phyloP scores from a whole-genome alignment of 2,797 vertebrate species.

The Halcyon smyrnensis region DNA sequence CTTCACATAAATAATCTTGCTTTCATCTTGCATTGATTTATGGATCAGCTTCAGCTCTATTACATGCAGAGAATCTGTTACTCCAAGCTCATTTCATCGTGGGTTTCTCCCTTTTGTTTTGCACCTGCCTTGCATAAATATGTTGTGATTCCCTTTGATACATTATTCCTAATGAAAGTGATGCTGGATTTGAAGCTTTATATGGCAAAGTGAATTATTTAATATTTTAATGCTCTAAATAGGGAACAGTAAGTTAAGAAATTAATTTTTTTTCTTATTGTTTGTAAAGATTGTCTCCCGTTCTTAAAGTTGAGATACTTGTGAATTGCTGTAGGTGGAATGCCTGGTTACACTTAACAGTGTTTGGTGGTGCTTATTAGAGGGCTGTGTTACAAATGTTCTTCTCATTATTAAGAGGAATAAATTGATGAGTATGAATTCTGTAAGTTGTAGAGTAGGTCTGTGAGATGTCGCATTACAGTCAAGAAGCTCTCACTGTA shows the following conservation, averaged over 20 bases:
- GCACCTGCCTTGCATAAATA: conserved; percentile 70
- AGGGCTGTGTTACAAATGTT: neutral
- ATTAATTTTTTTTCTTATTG: neutral
- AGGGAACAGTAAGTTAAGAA: neutral
- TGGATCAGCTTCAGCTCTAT: conserved; percentile 64
- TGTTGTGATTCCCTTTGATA: conserved; percentile 34
- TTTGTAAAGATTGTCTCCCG: neutral
- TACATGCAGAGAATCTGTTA: conserved; percentile 59
- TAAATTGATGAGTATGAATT: conserved; percentile 1
- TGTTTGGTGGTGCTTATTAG: neutral
- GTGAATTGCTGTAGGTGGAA: neutral
- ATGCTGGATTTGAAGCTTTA: conserved; percentile 37
- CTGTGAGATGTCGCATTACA: neutral
- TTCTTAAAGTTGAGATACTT: neutral
- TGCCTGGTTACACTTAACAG: neutral
- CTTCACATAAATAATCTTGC: conserved; percentile 69
- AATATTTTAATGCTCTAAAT: neutral
- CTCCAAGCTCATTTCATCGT: conserved; percentile 57
- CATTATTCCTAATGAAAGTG: neutral
- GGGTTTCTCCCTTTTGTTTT: conserved; percentile 55
- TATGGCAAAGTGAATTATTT: neutral
- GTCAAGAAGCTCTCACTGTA: neutral
- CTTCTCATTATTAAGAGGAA: conserved; percentile 10
- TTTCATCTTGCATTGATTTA: conserved; percentile 79
- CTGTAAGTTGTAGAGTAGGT: neutral